Percentiles rank a stretch among this genome's conserved stretches.
phyloP scores from a whole-genome alignment of 2,797 vertebrate genomes.

The Coluber constrictor region DNA sequence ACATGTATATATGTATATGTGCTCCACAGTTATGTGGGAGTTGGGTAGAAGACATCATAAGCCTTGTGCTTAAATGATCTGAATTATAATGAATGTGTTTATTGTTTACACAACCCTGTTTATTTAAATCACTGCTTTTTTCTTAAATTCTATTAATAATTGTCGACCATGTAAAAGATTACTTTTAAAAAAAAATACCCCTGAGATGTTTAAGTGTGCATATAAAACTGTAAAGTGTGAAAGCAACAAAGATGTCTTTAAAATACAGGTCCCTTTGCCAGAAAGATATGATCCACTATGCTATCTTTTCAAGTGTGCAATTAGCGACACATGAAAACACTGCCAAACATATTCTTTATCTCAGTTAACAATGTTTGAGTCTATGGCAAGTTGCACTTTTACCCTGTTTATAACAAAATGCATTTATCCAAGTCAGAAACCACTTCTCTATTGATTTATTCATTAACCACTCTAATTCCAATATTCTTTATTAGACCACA shows the following conservation, averaged over 20 bases:
- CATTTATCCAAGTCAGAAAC: not conserved
- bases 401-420: not conserved
- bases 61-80: not conserved
- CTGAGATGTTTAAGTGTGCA: not conserved
- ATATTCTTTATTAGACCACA: not conserved
- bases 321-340: not conserved
- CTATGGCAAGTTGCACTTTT: not conserved
- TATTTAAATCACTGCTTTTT: not conserved
- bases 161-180: not conserved
- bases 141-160: not conserved
- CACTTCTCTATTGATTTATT: not conserved
- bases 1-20: not conserved
- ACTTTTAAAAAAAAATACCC: not conserved
- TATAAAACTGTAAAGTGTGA: not conserved
- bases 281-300: not conserved
- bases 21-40: not conserved
- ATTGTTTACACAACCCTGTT: not conserved
- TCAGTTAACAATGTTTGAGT: not conserved
- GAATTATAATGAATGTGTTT: not conserved
- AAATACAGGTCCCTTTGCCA: not conserved
- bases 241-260: not conserved
- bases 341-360: not conserved
- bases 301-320: not conserved
- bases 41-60: not conserved
- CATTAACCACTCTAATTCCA: not conserved